These are phyloP conservation scores for Sicus ferrugineus DNA, from an alignment of 2,888 invertebrate species.

Conservation along the genomic window DNA sequence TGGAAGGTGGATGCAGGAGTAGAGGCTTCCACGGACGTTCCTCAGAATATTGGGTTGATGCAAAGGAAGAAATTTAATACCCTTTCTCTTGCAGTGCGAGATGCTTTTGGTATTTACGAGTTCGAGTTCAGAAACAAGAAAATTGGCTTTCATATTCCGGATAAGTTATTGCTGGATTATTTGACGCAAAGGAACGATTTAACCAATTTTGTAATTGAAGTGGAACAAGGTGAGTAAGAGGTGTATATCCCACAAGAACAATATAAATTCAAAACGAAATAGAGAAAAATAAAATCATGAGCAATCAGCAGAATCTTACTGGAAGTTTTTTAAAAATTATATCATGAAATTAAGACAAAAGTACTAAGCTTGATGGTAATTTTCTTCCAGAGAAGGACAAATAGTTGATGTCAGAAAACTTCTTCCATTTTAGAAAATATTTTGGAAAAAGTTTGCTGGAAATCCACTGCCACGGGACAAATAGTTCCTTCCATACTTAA, in stretches of 20 bases:
- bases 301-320: too few relatives aligned
- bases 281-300: too few relatives aligned
- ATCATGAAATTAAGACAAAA: too few relatives aligned
- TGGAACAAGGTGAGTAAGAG: conserved; percentile 57
- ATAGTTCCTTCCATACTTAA: too few relatives aligned
- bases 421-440: too few relatives aligned
- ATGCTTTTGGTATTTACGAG: conserved; percentile 57
- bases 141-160: conserved; percentile 61
- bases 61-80: conserved; percentile 10
- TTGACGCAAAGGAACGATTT: conserved; percentile 59
- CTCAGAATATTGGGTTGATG: background rate
- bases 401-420: conserved; percentile 56
- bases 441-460: too few relatives aligned
- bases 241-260: conserved; percentile 37
- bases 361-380: background rate
- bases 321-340: too few relatives aligned
- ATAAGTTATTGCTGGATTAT: conserved; percentile 57
- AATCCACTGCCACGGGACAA: too few relatives aligned
- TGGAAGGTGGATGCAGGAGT: conserved; percentile 41
- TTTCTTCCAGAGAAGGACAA: background rate
- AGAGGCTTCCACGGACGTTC: conserved; percentile 9
- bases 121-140: conserved; percentile 60
- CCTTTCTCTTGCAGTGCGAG: conserved; percentile 49
- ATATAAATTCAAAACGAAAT: too few relatives aligned
- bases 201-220: conserved; percentile 62